These are phyloP conservation scores for Centroberyx gerrardi DNA, from an alignment of 2,797 vertebrate genomes.

Conservation along the genomic window DNA sequence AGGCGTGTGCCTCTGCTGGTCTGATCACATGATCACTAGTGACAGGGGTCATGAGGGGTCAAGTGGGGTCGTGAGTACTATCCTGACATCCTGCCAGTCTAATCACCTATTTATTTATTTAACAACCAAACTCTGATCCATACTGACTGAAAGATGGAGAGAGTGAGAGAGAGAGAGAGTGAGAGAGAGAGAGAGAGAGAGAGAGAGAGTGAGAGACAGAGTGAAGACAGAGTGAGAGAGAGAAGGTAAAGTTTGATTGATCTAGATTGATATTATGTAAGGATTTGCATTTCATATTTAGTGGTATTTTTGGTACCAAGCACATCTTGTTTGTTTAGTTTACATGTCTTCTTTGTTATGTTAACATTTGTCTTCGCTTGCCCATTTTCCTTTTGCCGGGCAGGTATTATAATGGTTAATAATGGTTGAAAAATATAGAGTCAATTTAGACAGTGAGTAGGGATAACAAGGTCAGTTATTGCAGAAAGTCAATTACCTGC, in stretches of 20 bases:
- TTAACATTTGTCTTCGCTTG: not conserved
- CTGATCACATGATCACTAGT: slow-evolving; percentile 86
- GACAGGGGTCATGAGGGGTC: slow-evolving; percentile 85
- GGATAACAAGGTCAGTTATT: not conserved
- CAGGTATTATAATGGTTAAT: too few species aligned
- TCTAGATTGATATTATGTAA: slow-evolving; percentile 10
- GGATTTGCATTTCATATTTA: not conserved
- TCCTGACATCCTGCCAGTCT: slow-evolving; percentile 84
- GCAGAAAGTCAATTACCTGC: too few species aligned
- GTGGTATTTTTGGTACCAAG: too few species aligned
- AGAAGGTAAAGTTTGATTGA: slow-evolving; percentile 53
- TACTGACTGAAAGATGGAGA: slow-evolving; percentile 24
- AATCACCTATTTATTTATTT: slow-evolving; percentile 85
- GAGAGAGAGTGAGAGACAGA: slow-evolving; percentile 40
- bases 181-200: slow-evolving; percentile 3
- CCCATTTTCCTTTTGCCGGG: not conserved
- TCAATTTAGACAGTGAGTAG: not conserved
- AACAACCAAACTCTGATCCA: slow-evolving; percentile 65
- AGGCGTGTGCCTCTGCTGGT: slow-evolving; percentile 19
- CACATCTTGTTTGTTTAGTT: too few species aligned
- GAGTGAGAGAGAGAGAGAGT: slow-evolving; percentile 9
- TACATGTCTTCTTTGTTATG: not conserved
- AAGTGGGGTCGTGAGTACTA: slow-evolving; percentile 86
- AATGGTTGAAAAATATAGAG: slow-evolving; percentile 8
- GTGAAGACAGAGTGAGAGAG: slow-evolving; percentile 21